Conservation (phyloP, 2,113 vertebrate genomes). For the Seriola dumerili region DNA sequence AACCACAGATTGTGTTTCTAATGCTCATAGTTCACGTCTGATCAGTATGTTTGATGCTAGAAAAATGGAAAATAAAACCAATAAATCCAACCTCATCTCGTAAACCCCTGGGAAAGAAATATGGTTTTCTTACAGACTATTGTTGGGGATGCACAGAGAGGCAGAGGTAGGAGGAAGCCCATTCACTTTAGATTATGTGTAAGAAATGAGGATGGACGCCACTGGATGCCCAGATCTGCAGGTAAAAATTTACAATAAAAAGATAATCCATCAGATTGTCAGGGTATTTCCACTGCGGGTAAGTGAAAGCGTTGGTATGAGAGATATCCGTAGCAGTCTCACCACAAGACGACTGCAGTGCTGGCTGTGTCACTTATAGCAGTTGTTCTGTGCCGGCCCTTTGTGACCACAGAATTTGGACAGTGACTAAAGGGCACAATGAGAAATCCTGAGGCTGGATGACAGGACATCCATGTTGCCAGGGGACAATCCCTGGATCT, state of each 20-base stretch:
- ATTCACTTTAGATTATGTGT: slow-evolving; percentile 51
- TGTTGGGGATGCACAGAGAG: slow-evolving; percentile 4
- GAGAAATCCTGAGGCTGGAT: slow-evolving; percentile 7
- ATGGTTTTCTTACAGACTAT: slow-evolving; percentile 2
- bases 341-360: not conserved
- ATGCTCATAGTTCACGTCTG: not conserved
- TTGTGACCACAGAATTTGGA: slow-evolving; percentile 11
- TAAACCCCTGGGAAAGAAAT: slow-evolving; percentile 22
- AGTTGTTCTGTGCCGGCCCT: not conserved
- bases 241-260: slow-evolving; percentile 37
- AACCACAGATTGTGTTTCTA: not conserved
- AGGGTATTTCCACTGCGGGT: not conserved
- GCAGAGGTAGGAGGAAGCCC: slow-evolving; percentile 1
- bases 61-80: slow-evolving; percentile 31
- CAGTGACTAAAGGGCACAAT: not conserved
- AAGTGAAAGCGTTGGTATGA: not conserved
- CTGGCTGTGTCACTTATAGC: not conserved
- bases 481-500: slow-evolving; percentile 24
- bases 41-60: not conserved
- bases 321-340: not conserved
- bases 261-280: slow-evolving; percentile 42
- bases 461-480: not conserved
- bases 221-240: slow-evolving; percentile 24
- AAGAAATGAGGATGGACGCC: slow-evolving; percentile 23
- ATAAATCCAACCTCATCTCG: slow-evolving; percentile 20